Percentiles rank a stretch among this genome's conserved stretches.
Conservation (phyloP, 2,797 vertebrate species). For the Epinephelus coioides region DNA sequence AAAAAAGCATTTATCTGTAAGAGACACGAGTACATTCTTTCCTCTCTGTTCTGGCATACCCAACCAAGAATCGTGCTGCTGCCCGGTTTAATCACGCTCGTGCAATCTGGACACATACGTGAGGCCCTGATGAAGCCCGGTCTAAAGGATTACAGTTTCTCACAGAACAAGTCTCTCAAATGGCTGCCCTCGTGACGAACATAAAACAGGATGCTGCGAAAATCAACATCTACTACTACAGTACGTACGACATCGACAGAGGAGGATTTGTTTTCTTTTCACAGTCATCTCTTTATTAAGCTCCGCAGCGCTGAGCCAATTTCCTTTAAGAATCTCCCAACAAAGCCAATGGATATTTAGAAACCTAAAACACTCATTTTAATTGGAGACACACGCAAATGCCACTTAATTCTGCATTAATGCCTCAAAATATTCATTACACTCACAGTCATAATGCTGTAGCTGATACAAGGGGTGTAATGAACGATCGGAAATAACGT, state of each 20-base stretch:
- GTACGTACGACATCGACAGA: constrained; percentile 46
- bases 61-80: background rate
- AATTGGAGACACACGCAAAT: constrained; percentile 65
- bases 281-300: constrained; percentile 58
- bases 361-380: constrained; percentile 63
- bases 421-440: constrained; percentile 67
- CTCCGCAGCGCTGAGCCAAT: constrained; percentile 55
- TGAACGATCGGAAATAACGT: constrained; percentile 61
- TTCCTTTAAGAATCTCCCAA: constrained; percentile 61
- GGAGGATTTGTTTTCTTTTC: constrained; percentile 69
- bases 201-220: constrained; percentile 62
- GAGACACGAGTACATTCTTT: background rate
- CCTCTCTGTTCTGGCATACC: background rate
- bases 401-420: constrained; percentile 62
- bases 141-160: constrained; percentile 51
- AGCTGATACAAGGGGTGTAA: constrained; percentile 45
- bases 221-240: constrained; percentile 51
- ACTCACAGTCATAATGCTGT: constrained; percentile 33
- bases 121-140: constrained; percentile 2
- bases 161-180: constrained; percentile 53
- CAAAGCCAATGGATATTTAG: constrained; percentile 73
- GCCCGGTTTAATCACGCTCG: background rate
- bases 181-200: constrained; percentile 39
- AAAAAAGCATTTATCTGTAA: background rate
- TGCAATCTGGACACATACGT: background rate